phyloP scores from a whole-genome alignment of 2,113 vertebrate genomes.

The Circaetus cinerascens region DNA sequence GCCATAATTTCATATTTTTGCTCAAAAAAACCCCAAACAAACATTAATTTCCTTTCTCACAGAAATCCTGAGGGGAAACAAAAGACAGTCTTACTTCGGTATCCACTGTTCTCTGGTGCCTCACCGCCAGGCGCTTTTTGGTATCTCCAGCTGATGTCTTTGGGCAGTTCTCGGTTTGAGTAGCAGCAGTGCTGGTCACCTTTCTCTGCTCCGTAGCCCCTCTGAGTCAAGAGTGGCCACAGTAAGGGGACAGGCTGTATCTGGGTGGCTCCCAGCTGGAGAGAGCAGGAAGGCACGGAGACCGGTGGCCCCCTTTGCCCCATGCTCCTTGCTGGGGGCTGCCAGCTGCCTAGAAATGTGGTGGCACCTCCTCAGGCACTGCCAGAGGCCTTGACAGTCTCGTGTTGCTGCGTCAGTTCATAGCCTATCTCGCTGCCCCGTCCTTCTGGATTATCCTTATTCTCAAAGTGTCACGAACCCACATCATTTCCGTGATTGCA shows the following conservation, averaged over 20 bases:
- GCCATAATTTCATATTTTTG: not conserved
- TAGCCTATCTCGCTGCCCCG: rapidly evolving
- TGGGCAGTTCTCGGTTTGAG: not conserved
- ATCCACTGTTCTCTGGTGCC: not conserved
- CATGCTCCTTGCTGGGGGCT: not conserved
- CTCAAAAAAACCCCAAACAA: not conserved
- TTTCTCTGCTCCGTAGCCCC: not conserved
- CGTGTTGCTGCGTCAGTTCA: not conserved
- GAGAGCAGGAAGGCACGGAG: not conserved
- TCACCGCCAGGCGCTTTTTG: not conserved
- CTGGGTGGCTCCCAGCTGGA: not conserved
- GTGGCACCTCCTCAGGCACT: not conserved
- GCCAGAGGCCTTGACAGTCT: not conserved
- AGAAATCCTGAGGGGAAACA: not conserved
- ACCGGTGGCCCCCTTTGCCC: not conserved
- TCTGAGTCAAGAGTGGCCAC: not conserved
- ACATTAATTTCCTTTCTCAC: not conserved
- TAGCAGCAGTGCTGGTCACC: not conserved
- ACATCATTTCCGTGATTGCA: not conserved
- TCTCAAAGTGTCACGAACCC: not conserved
- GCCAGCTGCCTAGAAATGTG: not conserved
- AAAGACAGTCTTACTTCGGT: not conserved
- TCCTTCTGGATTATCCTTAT: not conserved
- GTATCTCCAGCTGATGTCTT: not conserved
- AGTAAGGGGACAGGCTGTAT: not conserved